Base-by-base conservation (phyloP, 2,888 invertebrate species). In the Neoscelio sp. region DNA sequence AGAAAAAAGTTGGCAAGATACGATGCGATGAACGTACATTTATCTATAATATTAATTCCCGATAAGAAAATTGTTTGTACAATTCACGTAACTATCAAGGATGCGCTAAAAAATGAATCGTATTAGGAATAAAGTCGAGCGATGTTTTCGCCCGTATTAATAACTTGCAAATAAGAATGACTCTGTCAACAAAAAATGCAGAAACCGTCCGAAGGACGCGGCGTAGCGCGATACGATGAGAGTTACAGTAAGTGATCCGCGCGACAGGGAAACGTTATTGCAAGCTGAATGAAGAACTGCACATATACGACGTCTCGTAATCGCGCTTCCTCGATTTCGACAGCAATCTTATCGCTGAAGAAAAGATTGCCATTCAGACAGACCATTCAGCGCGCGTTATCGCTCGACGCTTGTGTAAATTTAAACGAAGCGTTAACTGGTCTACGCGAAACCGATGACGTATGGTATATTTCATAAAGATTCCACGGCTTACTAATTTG, bases 241-340 rank as follows among this genome's bases (percentile, higher is more conserved):
- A n/a, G n/a, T n/a, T n/a, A n/a, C 15, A 13, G 28, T 26, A 40
- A 56, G 26, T 15, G 40, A 40, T 54, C 23, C 54, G 54, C 26
- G 38, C 15, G 23, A 10, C 56, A 13, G 38, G 23, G 13, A 44
- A 20, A 17, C 17, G 10, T 15, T 10, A 1, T 1, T 17, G n/a
- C 42, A 44, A 18, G 42, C 17, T 17, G 13, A 46, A 26, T 26
- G 46, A 23, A 26, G 23, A 26, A 23, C 40, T 40, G 8, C 30
- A 40, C 15, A 50, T 13, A 54, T 3, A 48, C 13, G 28, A 50
- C 15, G 0, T 13, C 1, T 30, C n/a, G 50, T 50, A 30, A 50
- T 50, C 5, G 5, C 23, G 50, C 50, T 50, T 50, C 30, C 50
- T 50, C 50, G 30, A 48, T 48, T 48, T 48, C 28, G 48, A 28